Conservation (phyloP, 30 jellyfish, hydroid and myxozoan species). For the Catostylus mosaicus region DNA sequence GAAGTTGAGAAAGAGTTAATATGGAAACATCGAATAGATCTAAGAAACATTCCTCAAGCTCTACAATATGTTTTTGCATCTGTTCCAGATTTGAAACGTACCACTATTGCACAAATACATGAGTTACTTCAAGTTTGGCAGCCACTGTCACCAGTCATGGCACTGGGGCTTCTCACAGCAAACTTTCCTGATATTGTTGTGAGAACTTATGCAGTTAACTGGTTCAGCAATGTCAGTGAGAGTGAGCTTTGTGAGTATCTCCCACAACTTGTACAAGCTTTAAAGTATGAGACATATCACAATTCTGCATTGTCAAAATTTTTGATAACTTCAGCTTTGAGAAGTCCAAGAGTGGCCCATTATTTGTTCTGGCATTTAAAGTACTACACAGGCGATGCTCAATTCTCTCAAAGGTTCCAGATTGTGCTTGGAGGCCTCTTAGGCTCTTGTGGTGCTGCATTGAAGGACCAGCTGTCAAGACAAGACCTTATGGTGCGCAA, state of each 20-base stretch:
- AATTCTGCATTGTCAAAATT: constrained; percentile 88
- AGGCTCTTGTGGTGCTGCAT: constrained; percentile 83
- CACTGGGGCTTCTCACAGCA: constrained; percentile 87
- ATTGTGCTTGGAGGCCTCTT: constrained; percentile 88
- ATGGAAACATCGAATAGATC: constrained; percentile 73
- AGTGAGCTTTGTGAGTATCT: constrained; percentile 85
- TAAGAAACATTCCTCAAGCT: constrained; percentile 68
- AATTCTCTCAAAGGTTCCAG: constrained; percentile 93
- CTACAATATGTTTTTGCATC: constrained; percentile 74
- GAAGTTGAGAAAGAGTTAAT: constrained; percentile 52
- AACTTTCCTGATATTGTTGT: constrained; percentile 81
- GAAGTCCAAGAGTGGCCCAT: constrained; percentile 91
- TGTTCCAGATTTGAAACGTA: constrained; percentile 76
- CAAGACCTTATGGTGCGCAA: constrained; percentile 78
- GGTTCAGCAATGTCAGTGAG: constrained; percentile 72
- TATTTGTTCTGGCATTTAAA: constrained; percentile 93
- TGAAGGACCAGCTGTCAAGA: constrained; percentile 80
- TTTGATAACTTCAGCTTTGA: constrained; percentile 68
- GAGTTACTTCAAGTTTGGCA: constrained; percentile 73
- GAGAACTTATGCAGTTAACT: constrained; percentile 81
- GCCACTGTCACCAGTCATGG: constrained; percentile 76
- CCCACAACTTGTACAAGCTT: constrained; percentile 94
- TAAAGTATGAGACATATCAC: constrained; percentile 92
- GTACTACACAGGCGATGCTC: constrained; percentile 89
- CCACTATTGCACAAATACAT: constrained; percentile 56